Conservation (phyloP, 2,113 vertebrate species). For the Hippocampus guttulatus region DNA sequence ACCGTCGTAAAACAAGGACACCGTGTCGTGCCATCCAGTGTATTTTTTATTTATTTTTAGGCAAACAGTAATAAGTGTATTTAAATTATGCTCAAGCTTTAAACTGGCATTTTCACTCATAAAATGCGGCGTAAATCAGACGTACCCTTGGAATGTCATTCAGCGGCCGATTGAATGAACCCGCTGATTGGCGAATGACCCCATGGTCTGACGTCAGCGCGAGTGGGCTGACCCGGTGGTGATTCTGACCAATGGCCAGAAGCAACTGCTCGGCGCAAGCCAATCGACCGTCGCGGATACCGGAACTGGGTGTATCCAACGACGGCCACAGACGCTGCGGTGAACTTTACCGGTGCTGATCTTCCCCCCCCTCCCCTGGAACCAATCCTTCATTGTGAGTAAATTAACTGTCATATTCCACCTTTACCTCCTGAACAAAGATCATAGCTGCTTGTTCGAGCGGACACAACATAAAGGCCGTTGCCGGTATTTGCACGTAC, state of each 20-base stretch:
- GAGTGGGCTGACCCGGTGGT: background rate
- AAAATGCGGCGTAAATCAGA: background rate
- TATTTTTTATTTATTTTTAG: background rate
- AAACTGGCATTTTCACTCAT: background rate
- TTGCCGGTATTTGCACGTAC: background rate
- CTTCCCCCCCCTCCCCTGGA: conserved; percentile 30
- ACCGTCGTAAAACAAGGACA: background rate
- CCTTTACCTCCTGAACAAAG: no score
- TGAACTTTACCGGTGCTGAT: conserved; percentile 64
- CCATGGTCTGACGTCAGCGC: conserved; percentile 7
- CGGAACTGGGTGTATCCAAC: conserved; percentile 43
- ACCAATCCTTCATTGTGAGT: conserved; percentile 52
- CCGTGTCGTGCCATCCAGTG: background rate
- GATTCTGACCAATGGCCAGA: conserved; percentile 26
- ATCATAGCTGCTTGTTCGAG: background rate
- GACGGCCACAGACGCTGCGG: conserved; percentile 51
- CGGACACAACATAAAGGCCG: no score
- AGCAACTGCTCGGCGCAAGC: background rate
- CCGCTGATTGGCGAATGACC: conserved; percentile 24
- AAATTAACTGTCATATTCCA: background rate
- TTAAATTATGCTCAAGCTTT: background rate
- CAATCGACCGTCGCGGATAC: conserved; percentile 27
- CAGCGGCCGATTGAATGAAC: conserved; percentile 37
- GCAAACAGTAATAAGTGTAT: background rate
- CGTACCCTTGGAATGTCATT: conserved; percentile 68